Conservation (phyloP, 2,888 invertebrate species). For the Anaspis maculata region DNA sequence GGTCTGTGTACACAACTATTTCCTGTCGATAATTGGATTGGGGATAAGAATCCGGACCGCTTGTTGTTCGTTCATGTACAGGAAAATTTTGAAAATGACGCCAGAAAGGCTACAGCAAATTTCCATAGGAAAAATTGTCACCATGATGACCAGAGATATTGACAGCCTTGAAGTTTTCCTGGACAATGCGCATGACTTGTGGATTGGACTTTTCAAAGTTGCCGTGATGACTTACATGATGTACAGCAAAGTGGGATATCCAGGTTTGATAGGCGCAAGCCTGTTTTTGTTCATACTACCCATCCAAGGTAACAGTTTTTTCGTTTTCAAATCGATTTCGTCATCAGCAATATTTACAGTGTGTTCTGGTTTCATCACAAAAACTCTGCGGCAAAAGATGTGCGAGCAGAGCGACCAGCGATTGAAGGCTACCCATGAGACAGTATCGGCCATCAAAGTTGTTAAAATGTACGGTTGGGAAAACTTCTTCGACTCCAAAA, state of each 20-base stretch:
- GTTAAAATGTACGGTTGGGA: slow-evolving; percentile 34
- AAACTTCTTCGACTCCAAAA: slow-evolving; percentile 39
- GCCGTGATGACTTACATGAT: slow-evolving; percentile 71
- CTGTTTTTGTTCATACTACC: slow-evolving; percentile 43
- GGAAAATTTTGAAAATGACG: slow-evolving; percentile 48
- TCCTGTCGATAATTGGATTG: slow-evolving; percentile 71
- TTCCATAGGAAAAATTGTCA: slow-evolving; percentile 65
- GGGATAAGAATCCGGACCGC: slow-evolving; percentile 79
- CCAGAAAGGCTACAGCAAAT: slow-evolving; percentile 58
- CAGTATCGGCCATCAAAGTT: slow-evolving; percentile 26
- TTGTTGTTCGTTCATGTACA: slow-evolving; percentile 72
- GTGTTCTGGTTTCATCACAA: slow-evolving; percentile 21
- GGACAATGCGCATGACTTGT: slow-evolving; percentile 81
- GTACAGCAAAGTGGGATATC: slow-evolving; percentile 48
- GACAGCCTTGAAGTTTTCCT: slow-evolving; percentile 81
- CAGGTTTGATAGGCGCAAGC: slow-evolving; percentile 47
- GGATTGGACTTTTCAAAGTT: slow-evolving; percentile 84
- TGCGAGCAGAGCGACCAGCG: slow-evolving; percentile 31
- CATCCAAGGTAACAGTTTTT: slow-evolving; percentile 40
- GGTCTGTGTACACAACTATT: slow-evolving; percentile 63
- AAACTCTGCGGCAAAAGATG: slow-evolving; percentile 19
- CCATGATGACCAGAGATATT: slow-evolving; percentile 87
- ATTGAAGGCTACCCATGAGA: slow-evolving; percentile 26
- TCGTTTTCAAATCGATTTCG: too few species aligned
- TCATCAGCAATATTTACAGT: too few species aligned